phyloP scores from a whole-genome alignment of 2,113 vertebrate species.

The Poeciliopsis turrubarensis region DNA sequence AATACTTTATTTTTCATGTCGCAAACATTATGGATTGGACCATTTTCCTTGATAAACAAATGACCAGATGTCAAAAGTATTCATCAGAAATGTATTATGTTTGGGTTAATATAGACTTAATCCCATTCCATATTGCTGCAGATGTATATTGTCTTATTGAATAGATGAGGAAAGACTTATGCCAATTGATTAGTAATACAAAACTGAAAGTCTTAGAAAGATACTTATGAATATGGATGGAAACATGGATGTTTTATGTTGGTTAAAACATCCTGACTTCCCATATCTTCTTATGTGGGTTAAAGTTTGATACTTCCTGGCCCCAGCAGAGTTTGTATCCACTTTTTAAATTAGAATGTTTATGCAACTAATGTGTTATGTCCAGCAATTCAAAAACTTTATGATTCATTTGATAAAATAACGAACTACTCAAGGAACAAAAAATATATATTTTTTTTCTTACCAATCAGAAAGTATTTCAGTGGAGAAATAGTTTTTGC shows the following conservation, averaged over 20 bases:
- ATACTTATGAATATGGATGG: too few relatives aligned
- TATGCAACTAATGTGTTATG: neutral
- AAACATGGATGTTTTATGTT: too few relatives aligned
- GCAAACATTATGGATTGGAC: neutral
- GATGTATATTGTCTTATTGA: neutral
- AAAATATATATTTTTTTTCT: neutral
- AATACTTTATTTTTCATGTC: too few relatives aligned
- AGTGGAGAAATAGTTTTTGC: neutral
- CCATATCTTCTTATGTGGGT: too few relatives aligned
- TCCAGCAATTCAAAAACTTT: neutral
- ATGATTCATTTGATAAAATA: neutral
- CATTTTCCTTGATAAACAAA: neutral
- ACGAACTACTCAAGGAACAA: neutral
- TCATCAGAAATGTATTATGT: neutral
- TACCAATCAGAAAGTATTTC: neutral
- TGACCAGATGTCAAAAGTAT: neutral
- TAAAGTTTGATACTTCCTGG: too few relatives aligned
- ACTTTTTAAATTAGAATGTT: too few relatives aligned
- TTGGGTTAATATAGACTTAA: neutral
- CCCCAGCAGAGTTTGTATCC: too few relatives aligned
- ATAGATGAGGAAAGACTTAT: neutral
- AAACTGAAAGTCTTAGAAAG: neutral
- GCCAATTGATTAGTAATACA: neutral
- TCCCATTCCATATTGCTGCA: neutral
- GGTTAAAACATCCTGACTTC: too few relatives aligned